Evolutionary conservation across 1,140 invertebrate species (phyloP).

Genomic region (Megalopta genalis): DNA sequence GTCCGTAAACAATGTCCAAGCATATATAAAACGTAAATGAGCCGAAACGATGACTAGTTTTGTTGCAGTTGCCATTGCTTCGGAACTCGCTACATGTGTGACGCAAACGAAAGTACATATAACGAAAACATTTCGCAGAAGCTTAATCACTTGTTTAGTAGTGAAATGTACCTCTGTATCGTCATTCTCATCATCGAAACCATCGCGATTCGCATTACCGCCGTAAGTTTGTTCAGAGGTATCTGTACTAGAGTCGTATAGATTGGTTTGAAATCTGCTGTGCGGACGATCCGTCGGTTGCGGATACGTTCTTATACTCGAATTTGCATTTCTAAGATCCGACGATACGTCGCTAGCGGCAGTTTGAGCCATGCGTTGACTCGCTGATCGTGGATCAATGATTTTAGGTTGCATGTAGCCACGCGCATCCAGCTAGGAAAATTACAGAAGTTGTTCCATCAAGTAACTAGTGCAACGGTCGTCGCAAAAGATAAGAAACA

Average conservation of each 20-base stretch:
- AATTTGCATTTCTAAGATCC: conserved; percentile 22
- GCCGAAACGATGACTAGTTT: no score
- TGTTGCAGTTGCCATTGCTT: no score
- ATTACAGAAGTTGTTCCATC: conserved; percentile 6
- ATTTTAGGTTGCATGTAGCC: conserved; percentile 75
- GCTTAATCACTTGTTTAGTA: neutral
- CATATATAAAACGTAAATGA: no score
- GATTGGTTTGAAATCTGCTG: conserved; percentile 21
- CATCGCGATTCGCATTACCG: conserved; percentile 21
- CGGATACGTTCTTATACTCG: neutral
- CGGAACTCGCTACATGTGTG: no score
- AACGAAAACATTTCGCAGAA: neutral
- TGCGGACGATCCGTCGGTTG: conserved; percentile 13
- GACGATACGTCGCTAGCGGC: conserved; percentile 21
- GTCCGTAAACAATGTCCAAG: no score
- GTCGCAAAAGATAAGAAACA: no score
- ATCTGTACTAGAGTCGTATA: conserved; percentile 19
- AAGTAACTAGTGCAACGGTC: no score
- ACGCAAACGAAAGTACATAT: neutral
- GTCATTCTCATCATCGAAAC: conserved; percentile 57
- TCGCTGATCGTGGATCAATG: conserved; percentile 65
- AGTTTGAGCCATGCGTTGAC: conserved; percentile 60
- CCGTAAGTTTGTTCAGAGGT: conserved; percentile 9
- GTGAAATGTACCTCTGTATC: conserved; percentile 57
- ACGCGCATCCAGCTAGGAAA: conserved; percentile 66